Percentiles rank a stretch among this genome's conserved stretches.
Evolutionary conservation across 2,113 vertebrate species (phyloP).

Genomic region (Barnardius zonarius): DNA sequence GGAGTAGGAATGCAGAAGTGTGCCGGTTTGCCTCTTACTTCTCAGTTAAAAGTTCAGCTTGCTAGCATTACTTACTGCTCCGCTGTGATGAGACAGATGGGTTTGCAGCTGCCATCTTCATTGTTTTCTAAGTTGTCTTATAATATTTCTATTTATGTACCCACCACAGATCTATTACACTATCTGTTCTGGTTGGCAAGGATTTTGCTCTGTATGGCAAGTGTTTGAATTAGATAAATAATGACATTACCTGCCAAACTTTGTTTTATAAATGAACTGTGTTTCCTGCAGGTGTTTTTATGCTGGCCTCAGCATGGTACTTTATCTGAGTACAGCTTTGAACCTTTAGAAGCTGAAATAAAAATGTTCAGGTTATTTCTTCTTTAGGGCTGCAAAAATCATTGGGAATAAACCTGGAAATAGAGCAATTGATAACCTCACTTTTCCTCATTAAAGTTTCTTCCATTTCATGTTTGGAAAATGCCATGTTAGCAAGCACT

Average conservation of each 20-base stretch:
- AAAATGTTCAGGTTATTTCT: background rate
- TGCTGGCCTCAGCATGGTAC: background rate
- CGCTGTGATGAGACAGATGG: background rate
- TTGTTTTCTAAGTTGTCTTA: background rate
- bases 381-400: background rate
- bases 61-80: background rate
- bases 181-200: background rate
- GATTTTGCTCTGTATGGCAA: background rate
- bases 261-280: background rate
- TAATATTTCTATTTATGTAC: background rate
- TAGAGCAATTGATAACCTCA: background rate
- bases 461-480: background rate
- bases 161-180: background rate
- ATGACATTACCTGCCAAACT: background rate
- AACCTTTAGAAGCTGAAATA: background rate
- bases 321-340: background rate
- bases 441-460: background rate
- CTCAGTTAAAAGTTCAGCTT: background rate
- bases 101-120: slow-evolving; percentile 24
- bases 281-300: background rate
- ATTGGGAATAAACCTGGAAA: background rate
- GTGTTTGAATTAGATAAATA: background rate
- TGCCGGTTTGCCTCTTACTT: background rate
- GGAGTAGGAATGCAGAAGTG: background rate
- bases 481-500: background rate